These are phyloP conservation scores for Agrypnia vestita DNA, from an alignment of 1,140 invertebrate genomes.

Conservation along the genomic window DNA sequence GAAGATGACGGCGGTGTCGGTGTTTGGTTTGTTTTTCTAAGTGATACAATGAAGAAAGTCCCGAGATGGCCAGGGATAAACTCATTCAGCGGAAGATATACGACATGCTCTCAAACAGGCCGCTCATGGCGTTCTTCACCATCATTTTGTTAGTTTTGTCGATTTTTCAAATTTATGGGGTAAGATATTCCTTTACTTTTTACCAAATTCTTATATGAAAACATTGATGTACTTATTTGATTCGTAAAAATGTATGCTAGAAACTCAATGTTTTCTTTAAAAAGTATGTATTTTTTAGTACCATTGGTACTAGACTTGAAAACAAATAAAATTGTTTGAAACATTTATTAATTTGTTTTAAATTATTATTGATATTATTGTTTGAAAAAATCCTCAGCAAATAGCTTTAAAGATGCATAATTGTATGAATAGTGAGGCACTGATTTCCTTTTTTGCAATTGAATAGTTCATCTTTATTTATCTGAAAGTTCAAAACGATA, in stretches of 20 bases:
- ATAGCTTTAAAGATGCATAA: too few species aligned
- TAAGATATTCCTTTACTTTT: not conserved
- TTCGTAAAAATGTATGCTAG: not conserved
- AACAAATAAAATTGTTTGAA: not conserved
- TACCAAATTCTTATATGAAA: not conserved
- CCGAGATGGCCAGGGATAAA: conserved; percentile 44
- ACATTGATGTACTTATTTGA: not conserved
- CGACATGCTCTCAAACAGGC: conserved; percentile 40
- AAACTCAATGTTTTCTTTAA: not conserved
- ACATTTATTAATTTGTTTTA: not conserved
- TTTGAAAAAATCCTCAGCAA: not conserved
- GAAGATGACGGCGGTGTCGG: not conserved
- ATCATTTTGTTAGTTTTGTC: not conserved
- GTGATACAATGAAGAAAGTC: conserved; percentile 39
- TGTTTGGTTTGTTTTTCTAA: not conserved
- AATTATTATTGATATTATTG: not conserved
- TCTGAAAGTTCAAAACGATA: too few species aligned
- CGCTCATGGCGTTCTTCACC: conserved; percentile 31
- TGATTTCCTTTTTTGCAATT: too few species aligned
- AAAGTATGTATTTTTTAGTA: not conserved
- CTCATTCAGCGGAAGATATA: conserved; percentile 41
- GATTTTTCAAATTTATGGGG: conserved; percentile 24
- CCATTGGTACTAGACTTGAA: not conserved
- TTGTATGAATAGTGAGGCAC: too few species aligned
- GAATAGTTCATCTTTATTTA: too few species aligned